Conservation (phyloP, 92 coral and sea anemone genomes). For the Palythoa grandis region DNA sequence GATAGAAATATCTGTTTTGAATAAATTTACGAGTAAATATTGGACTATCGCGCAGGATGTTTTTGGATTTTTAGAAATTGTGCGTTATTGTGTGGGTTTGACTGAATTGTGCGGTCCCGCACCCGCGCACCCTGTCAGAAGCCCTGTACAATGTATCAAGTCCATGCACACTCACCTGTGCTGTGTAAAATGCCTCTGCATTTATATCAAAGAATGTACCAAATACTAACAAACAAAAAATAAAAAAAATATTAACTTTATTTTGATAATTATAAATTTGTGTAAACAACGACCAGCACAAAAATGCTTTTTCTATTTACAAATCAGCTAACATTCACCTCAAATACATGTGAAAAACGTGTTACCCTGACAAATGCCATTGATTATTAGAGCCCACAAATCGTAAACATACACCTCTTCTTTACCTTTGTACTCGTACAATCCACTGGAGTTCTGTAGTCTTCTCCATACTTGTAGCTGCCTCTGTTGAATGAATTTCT, state of each 20-base stretch:
- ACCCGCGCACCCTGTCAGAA: too few relatives aligned
- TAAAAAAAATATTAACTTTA: not conserved
- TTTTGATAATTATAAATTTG: not conserved
- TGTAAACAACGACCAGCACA: too few relatives aligned
- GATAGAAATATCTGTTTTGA: too few relatives aligned
- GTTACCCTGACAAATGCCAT: too few relatives aligned
- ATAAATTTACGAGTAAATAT: too few relatives aligned
- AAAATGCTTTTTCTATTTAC: too few relatives aligned
- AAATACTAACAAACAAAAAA: constrained; percentile 73
- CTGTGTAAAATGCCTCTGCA: constrained; percentile 86
- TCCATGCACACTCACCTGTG: constrained; percentile 66
- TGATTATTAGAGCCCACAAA: not conserved
- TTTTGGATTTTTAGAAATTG: too few relatives aligned
- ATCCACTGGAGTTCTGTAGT: constrained; percentile 74
- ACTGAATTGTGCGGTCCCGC: too few relatives aligned
- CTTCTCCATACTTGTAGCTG: constrained; percentile 89
- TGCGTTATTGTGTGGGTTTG: too few relatives aligned
- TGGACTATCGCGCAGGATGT: too few relatives aligned
- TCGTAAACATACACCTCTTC: not conserved
- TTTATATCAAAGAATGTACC: constrained; percentile 94
- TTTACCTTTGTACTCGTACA: constrained; percentile 95
- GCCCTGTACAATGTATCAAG: too few relatives aligned
- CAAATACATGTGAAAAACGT: not conserved
- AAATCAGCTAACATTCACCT: too few relatives aligned
- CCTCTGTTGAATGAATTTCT: constrained; percentile 74